A percentile compares a stretch with the other conserved stretches of the same genome.
phyloP scores from a whole-genome alignment of 2,888 invertebrate species.

The Tupiocoris notatus region DNA sequence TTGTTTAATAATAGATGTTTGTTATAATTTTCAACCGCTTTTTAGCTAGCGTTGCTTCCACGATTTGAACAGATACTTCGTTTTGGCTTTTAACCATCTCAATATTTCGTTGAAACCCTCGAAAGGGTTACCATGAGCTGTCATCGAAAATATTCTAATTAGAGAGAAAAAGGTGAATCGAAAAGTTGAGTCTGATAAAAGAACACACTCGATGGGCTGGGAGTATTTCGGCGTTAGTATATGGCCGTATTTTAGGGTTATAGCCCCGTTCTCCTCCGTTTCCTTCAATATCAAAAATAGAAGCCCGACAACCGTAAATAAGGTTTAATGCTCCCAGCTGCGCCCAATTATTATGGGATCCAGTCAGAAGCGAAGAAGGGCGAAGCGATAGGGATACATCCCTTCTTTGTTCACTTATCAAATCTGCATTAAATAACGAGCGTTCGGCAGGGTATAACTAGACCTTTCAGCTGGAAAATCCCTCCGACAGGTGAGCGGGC shows the following conservation, averaged over 20 bases:
- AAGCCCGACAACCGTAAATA: conserved; percentile 27
- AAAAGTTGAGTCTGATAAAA: too few species aligned
- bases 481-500: background rate
- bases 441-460: background rate
- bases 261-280: background rate
- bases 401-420: background rate
- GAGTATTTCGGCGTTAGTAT: conserved; percentile 15
- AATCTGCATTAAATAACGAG: background rate
- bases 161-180: too few species aligned
- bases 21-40: too few species aligned
- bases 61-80: too few species aligned
- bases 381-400: background rate
- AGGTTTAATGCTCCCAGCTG: conserved; percentile 37
- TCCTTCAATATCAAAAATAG: conserved; percentile 37
- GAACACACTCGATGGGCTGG: background rate
- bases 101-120: too few species aligned
- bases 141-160: too few species aligned
- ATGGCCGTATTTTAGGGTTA: conserved; percentile 25
- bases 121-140: too few species aligned
- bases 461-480: background rate
- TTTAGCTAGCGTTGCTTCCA: too few species aligned
- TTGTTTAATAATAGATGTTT: too few species aligned
- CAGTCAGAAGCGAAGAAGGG: background rate
- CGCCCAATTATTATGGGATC: conserved; percentile 34
- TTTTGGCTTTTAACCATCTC: too few species aligned